phyloP scores from a whole-genome alignment of 2,113 vertebrate species.

The Ctenodactylus gundi region DNA sequence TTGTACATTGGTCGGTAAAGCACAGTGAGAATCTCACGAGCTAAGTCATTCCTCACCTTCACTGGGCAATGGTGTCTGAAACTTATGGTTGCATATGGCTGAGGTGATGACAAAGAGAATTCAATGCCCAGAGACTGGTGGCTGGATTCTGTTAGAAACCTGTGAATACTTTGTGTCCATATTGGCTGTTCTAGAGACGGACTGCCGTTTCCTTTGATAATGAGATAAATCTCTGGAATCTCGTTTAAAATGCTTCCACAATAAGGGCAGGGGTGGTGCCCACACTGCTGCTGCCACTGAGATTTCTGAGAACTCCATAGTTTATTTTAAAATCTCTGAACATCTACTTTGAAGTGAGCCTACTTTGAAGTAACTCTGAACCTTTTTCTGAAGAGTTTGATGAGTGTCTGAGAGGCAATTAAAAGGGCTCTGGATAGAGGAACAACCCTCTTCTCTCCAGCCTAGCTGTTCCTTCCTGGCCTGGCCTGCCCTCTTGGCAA shows the following conservation, averaged over 20 bases:
- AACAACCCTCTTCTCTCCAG: not conserved
- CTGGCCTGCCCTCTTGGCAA: not conserved
- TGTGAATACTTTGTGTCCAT: not conserved
- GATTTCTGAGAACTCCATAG: conserved; percentile 19
- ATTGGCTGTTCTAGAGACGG: not conserved
- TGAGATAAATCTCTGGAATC: accelerated
- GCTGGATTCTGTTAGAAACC: not conserved
- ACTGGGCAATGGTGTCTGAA: not conserved
- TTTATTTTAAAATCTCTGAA: conserved; percentile 69
- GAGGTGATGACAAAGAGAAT: not conserved
- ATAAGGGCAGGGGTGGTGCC: not conserved
- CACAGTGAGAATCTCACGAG: not conserved
- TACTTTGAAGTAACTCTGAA: conserved; percentile 49
- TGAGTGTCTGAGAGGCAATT: not conserved
- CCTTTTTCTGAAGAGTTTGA: conserved; percentile 2
- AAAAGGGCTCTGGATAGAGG: not conserved
- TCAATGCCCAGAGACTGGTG: not conserved
- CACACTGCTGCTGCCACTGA: not conserved
- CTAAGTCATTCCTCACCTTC: not conserved
- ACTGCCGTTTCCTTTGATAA: not conserved
- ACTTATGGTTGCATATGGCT: not conserved
- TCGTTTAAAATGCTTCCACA: not conserved
- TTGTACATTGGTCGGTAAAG: not conserved
- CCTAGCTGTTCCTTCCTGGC: not conserved
- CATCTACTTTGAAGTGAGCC: conserved; percentile 55